Evolutionary conservation across 2,113 vertebrate species (phyloP).

Genomic region (Ptilorrhoa leucosticta): DNA sequence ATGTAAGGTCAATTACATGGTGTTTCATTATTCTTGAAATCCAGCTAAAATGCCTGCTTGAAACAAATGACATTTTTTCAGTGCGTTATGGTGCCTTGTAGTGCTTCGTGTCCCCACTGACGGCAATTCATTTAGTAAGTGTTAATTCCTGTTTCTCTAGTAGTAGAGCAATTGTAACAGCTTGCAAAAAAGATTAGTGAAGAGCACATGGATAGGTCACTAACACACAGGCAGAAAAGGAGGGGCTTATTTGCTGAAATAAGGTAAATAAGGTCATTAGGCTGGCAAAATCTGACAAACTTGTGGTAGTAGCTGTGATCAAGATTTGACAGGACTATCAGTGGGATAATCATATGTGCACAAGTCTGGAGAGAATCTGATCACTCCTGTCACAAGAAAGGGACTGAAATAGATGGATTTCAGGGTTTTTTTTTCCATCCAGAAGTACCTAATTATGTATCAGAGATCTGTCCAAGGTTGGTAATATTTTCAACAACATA

Average conservation of each 20-base stretch:
- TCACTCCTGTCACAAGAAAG: not conserved
- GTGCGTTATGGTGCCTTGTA: not conserved
- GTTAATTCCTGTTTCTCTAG: not conserved
- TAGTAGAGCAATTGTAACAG: not conserved
- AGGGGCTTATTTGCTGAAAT: not conserved
- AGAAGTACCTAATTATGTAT: not conserved
- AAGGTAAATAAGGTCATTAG: not conserved
- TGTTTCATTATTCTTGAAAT: not conserved
- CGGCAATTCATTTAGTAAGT: not conserved
- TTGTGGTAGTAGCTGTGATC: not conserved
- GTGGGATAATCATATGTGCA: not conserved
- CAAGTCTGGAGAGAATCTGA: not conserved
- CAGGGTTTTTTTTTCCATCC: not conserved
- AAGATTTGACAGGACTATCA: not conserved
- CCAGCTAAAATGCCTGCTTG: not conserved
- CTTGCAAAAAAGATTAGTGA: not conserved
- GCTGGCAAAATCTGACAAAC: not conserved
- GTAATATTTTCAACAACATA: not conserved
- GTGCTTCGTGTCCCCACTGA: not conserved
- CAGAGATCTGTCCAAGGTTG: not conserved
- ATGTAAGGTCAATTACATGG: not conserved
- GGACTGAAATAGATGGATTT: not conserved
- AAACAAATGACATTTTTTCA: not conserved
- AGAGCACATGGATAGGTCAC: not conserved
- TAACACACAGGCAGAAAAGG: not conserved